Evolutionary conservation across 1,140 invertebrate genomes (phyloP).

Genomic region (Watersipora subatra): DNA sequence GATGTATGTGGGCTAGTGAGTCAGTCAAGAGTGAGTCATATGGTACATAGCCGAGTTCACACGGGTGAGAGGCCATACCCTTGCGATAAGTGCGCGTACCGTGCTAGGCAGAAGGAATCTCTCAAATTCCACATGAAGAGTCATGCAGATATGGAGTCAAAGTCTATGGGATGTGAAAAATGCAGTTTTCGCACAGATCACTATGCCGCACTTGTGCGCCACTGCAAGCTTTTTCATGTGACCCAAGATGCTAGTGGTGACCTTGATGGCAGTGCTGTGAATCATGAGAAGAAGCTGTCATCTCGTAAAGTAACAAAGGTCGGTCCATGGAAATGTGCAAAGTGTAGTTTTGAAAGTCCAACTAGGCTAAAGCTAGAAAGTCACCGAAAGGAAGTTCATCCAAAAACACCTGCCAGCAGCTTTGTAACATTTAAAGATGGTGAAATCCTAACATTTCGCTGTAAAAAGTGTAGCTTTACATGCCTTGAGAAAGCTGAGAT

Average conservation of each 20-base stretch:
- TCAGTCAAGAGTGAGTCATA: background rate
- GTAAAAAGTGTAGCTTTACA: background rate
- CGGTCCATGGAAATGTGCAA: background rate
- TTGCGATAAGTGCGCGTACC: background rate
- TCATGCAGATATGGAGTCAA: background rate
- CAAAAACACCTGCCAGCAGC: background rate
- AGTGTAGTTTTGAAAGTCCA: background rate
- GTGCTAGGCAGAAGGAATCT: background rate
- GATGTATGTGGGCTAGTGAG: background rate
- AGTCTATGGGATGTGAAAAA: background rate
- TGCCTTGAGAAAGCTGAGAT: background rate
- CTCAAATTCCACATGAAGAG: background rate
- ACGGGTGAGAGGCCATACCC: background rate
- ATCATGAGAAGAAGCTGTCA: background rate
- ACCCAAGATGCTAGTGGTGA: background rate
- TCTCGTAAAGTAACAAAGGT: background rate
- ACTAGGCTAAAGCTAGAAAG: background rate
- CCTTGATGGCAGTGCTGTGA: too few species aligned
- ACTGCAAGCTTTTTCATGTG: background rate
- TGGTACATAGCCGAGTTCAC: background rate
- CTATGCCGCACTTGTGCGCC: background rate
- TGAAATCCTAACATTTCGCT: background rate
- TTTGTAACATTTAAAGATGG: background rate
- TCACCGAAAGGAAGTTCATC: background rate
- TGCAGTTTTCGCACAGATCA: background rate